Evolutionary conservation across 2,113 vertebrate genomes (phyloP), one percentile per base, ranked within the genome.

Genomic region (Anarhynchus alexandrinus): DNA sequence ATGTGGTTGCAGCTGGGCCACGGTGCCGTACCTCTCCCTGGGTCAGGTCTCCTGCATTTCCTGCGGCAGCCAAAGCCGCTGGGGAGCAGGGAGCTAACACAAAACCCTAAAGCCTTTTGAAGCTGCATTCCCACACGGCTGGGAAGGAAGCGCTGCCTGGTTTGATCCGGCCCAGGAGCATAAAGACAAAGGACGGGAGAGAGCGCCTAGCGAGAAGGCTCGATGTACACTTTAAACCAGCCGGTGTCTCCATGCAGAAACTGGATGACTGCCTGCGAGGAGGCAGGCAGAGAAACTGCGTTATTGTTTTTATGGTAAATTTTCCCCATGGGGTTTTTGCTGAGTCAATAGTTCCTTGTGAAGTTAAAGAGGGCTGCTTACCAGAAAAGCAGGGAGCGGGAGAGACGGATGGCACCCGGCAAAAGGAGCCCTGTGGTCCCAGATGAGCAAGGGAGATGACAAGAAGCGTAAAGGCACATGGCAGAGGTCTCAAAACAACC

Each of bases 31-130:
- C 23, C 23, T 62, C 76, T 91, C 73, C 59, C 52, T 43, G 21
- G n/a, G 43, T 23, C 61, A 36, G 54, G 66, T 45, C 90, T 91
- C 45, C 72, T 57, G 43, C 62, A 29, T 54, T 93, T 96, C 66
- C 74, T 94, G 52, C 78, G 77, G 81, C 62, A 95, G 80, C 38
- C 43, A 91, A 61, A 90, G 74, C 66, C 6, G 2, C 86, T 26
- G 58, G 49, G 23, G 47, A 93, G 43, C 61, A 79, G 40, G 22
- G 61, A 65, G 85, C 76, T 47, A 89, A 77, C 67, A 91, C 36
- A 89, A 82, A 96, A 65, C 25, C 55, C 23, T 54, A 58, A 70
- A 88, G 51, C 47, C 57, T 91, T 96, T 90, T 93, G 87, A 96
- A 96, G 91, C 9, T 4, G 1, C 78, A 52, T 88, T 96, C 86